Evolutionary conservation across 1,140 invertebrate genomes (phyloP).

Genomic region (Drosophila lacertosa): DNA sequence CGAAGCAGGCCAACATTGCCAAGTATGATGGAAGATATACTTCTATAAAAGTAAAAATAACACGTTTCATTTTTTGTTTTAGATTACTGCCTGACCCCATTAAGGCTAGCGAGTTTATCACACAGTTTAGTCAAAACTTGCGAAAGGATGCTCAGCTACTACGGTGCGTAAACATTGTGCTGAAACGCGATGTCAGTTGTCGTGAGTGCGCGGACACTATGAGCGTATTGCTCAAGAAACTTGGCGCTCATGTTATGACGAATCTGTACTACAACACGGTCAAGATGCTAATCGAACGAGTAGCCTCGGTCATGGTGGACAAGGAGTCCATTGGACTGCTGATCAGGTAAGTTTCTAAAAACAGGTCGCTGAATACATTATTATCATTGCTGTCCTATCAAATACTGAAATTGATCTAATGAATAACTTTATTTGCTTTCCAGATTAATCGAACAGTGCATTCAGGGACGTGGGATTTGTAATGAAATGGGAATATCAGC

Average conservation of each 20-base stretch:
- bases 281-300: slow-evolving; percentile 96
- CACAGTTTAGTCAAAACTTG: slow-evolving; percentile 94
- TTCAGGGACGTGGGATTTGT: slow-evolving; percentile 68
- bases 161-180: slow-evolving; percentile 93
- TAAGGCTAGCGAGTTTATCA: slow-evolving; percentile 96
- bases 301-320: slow-evolving; percentile 98
- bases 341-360: slow-evolving; percentile 85
- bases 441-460: slow-evolving; percentile 80
- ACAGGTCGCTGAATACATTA: too few relatives aligned
- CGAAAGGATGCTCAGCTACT: slow-evolving; percentile 91
- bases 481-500: slow-evolving; percentile 91
- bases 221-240: slow-evolving; percentile 93
- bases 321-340: slow-evolving; percentile 91
- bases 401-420: background rate
- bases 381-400: too few relatives aligned
- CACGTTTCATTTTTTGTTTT: slow-evolving; percentile 3
- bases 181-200: slow-evolving; percentile 94
- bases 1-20: slow-evolving; percentile 83
- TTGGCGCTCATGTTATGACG: slow-evolving; percentile 96
- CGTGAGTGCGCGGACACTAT: slow-evolving; percentile 94
- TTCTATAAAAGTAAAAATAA: background rate
- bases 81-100: slow-evolving; percentile 93
- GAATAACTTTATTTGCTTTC: slow-evolving; percentile 2
- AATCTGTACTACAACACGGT: slow-evolving; percentile 98
- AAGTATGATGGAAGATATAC: slow-evolving; percentile 52